Evolutionary conservation across 1,140 invertebrate genomes (phyloP).

Genomic region (Solenopsis invicta): DNA sequence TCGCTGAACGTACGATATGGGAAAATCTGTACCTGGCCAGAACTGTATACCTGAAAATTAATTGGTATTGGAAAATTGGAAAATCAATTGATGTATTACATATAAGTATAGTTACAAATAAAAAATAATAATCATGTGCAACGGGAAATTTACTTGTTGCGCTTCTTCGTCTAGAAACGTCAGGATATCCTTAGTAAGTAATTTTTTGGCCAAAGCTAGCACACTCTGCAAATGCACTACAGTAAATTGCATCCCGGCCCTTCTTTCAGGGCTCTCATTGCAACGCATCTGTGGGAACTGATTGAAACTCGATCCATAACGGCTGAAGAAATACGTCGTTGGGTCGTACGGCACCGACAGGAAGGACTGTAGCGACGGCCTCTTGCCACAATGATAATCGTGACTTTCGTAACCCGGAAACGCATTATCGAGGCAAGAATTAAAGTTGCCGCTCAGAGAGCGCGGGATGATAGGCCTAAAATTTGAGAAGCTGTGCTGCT

Average conservation of each 20-base stretch:
- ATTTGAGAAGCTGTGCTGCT: constrained; percentile 89
- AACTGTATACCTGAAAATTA: constrained; percentile 80
- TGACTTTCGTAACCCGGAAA: constrained; percentile 79
- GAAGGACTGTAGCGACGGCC: constrained; percentile 89
- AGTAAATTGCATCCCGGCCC: constrained; percentile 89
- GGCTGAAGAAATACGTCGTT: constrained; percentile 95
- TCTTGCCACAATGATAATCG: constrained; percentile 81
- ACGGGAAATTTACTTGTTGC: constrained; percentile 88
- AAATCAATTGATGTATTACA: constrained; percentile 27
- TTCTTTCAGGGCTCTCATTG: constrained; percentile 90
- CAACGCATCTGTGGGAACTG: constrained; percentile 94
- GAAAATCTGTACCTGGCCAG: constrained; percentile 90
- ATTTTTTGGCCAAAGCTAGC: constrained; percentile 93
- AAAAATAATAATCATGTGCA: constrained; percentile 21
- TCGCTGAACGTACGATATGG: constrained; percentile 98
- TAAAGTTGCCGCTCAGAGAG: constrained; percentile 95
- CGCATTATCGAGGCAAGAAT: constrained; percentile 84
- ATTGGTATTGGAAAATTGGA: neutral
- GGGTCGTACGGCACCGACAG: constrained; percentile 92
- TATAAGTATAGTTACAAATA: neutral
- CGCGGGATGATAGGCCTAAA: constrained; percentile 96
- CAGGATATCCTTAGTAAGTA: constrained; percentile 95
- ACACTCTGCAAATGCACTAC: constrained; percentile 93
- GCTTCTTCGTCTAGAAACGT: constrained; percentile 94
- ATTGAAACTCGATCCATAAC: constrained; percentile 97